Evolutionary conservation across 2,113 vertebrate species (phyloP).

Genomic region (Hemicordylus capensis): DNA sequence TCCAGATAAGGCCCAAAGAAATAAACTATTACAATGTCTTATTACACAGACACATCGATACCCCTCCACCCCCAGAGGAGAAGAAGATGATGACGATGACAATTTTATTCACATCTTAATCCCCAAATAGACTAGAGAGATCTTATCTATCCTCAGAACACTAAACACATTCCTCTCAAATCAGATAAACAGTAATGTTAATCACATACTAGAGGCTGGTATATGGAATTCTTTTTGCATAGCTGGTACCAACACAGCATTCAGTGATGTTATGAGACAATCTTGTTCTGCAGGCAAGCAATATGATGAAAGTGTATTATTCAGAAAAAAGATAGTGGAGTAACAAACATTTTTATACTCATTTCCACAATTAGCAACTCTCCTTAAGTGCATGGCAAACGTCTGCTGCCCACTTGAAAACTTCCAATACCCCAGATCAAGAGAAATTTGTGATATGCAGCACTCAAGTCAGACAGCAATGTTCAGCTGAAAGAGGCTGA

Average conservation of each 20-base stretch:
- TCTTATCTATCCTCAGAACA: neutral
- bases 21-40: fast-evolving
- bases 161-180: neutral
- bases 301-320: conserved; percentile 21
- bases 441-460: neutral
- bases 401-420: neutral
- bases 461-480: neutral
- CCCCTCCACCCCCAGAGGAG: too few relatives aligned
- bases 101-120: too few relatives aligned
- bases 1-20: neutral
- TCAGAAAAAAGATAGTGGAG: neutral
- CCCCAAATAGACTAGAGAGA: neutral
- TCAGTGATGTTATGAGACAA: neutral
- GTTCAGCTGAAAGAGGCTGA: neutral
- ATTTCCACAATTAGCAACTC: neutral
- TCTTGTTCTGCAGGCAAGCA: neutral
- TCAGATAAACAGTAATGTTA: conserved; percentile 24
- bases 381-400: fast-evolving
- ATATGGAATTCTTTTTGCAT: neutral
- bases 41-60: fast-evolving
- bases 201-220: neutral
- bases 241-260: neutral
- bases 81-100: too few relatives aligned
- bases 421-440: neutral
- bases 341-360: neutral